phyloP scores from a whole-genome alignment of 1,140 invertebrate genomes.

The Drosophila tani region DNA sequence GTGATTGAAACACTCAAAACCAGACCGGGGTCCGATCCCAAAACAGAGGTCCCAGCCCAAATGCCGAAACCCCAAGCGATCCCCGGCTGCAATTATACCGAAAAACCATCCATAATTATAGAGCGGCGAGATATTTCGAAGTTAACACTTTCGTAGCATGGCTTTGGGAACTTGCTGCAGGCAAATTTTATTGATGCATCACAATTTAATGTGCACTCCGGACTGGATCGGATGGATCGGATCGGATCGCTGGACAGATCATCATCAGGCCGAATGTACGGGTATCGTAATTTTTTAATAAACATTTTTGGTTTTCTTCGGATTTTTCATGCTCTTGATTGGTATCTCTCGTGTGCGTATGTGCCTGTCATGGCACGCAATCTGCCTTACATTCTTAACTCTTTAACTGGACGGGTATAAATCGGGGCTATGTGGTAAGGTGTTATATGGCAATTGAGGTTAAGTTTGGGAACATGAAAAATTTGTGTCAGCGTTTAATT shows the following conservation, averaged over 20 bases:
- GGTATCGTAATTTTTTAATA: slow-evolving; percentile 80
- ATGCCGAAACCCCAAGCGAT: slow-evolving; percentile 30
- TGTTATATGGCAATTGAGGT: slow-evolving; percentile 52
- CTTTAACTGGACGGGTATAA: slow-evolving; percentile 9
- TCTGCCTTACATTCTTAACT: slow-evolving; percentile 6
- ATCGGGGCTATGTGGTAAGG: slow-evolving; percentile 47
- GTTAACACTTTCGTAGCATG: slow-evolving; percentile 85
- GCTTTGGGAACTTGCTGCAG: slow-evolving; percentile 81
- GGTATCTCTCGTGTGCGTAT: slow-evolving; percentile 55
- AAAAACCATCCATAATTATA: slow-evolving; percentile 84
- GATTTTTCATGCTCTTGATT: slow-evolving; percentile 76
- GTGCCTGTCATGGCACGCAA: slow-evolving; percentile 76
- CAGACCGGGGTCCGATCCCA: slow-evolving; percentile 8
- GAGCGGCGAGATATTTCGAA: slow-evolving; percentile 83
- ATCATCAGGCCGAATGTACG: slow-evolving; percentile 57
- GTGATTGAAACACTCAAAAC: slow-evolving; percentile 75
- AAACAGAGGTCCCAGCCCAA: not conserved
- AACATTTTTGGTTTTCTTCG: slow-evolving; percentile 66
- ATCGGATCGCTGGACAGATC: slow-evolving; percentile 49
- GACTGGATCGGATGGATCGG: slow-evolving; percentile 34
- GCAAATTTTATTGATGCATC: slow-evolving; percentile 84
- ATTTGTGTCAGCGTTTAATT: slow-evolving; percentile 40
- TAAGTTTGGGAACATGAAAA: slow-evolving; percentile 47
- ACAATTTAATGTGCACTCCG: slow-evolving; percentile 80
- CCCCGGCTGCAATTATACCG: slow-evolving; percentile 72